phyloP scores from a whole-genome alignment of 2,113 vertebrate species.

The Probosciger aterrimus region DNA sequence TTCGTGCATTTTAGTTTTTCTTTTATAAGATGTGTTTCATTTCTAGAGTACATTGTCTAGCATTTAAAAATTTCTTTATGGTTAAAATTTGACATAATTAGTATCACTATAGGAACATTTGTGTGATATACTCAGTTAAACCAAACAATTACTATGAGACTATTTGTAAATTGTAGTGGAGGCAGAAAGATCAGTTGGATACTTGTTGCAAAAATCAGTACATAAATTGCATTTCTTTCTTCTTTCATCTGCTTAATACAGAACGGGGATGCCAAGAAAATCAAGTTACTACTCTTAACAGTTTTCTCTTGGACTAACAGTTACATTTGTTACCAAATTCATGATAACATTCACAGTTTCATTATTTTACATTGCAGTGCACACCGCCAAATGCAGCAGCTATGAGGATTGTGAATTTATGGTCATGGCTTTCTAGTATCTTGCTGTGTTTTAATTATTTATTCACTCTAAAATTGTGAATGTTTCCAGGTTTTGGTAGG shows the following conservation, averaged over 20 bases:
- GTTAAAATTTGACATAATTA: background rate
- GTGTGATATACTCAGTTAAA: background rate
- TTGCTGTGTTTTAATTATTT: background rate
- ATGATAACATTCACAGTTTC: background rate
- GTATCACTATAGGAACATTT: background rate
- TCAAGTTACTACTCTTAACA: background rate
- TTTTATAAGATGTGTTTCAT: background rate
- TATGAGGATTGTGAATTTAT: background rate
- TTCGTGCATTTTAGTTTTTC: background rate
- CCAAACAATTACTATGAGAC: background rate
- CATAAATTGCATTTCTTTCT: background rate
- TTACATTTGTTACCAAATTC: background rate
- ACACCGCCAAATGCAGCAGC: background rate
- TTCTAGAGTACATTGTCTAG: background rate
- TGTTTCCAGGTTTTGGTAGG: background rate
- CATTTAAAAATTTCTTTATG: background rate
- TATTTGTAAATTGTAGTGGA: constrained; percentile 3
- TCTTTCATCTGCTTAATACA: background rate
- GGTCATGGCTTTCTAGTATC: background rate
- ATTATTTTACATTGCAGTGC: background rate
- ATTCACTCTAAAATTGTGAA: background rate
- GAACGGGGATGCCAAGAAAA: background rate
- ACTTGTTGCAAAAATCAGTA: constrained; percentile 11
- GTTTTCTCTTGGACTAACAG: background rate
- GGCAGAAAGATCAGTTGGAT: constrained; percentile 33